Base-by-base conservation (phyloP, 1,140 invertebrate genomes). In the Oncopeltus fasciatus region DNA sequence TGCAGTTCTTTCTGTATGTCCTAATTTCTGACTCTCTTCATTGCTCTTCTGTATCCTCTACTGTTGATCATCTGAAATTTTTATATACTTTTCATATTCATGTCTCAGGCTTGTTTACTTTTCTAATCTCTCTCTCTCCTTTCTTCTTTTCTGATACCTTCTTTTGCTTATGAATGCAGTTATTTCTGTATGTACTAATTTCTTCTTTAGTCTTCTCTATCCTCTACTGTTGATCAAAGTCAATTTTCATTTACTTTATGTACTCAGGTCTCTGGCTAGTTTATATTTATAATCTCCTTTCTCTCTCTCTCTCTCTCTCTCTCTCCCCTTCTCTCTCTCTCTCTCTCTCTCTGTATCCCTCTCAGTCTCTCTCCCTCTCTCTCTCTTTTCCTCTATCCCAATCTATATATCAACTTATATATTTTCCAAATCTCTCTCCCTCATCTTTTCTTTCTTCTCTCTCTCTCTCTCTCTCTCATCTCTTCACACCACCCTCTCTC, bases 271-370 rank as follows among this genome's bases (percentile, higher is more conserved):
- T 43, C 38, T 43, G 16, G 16, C 14, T 38, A 2, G 18, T 20
- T 21, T 43, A n/a, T 38, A n/a, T 33, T 43, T 43, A 16, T 4
- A 11, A n/a, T 16, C 16, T 24, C 24, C 27, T 47, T 47, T 47
- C n/a, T 18, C 43, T 60, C 24, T 46, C 24, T 44, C 59, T 46
- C 59, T 60, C 38, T 53, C 27, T 31, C 21, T n/a, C 31, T 29
- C 9, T 31, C 14, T 18, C n/a, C 21, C 20, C 18, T 20, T 61
- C 24, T 24, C 28, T 53, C 43, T 60, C 24, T 56, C 51, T 60
- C 59, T 49, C 44, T 28, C 27, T 51, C 47, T 51, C 28, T 21
- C 60, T 61, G 3, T 51, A 21, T 53, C 47, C 21, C 18, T 61
- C 21, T 61, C 47, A 5, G 14, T 53, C 60, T 26, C 20, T 53